Base-by-base conservation (phyloP, 1,140 invertebrate species). In the Plutomurus gul region DNA sequence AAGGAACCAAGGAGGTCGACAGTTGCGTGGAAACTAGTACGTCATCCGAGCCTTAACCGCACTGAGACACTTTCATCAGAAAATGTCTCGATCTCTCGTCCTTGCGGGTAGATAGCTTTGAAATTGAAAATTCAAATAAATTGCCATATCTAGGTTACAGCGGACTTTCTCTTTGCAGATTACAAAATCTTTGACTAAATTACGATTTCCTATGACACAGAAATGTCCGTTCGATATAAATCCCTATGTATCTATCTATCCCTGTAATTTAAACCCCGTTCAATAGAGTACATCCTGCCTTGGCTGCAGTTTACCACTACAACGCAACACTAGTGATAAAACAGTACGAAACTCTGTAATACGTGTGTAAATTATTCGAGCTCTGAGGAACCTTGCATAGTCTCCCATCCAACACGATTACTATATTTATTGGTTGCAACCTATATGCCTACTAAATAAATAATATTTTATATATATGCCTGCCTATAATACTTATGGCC, bases 41-140 rank as follows among this genome's bases (percentile, higher is more conserved):
- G 20, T 47, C 43, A 47, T 16, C 5, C 11, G n/a, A 47, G 43
- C n/a, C 20, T 47, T 13, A 47, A 16, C n/a, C 43, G 20, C 43
- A 47, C 20, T 18, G 47, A 51, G 47, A 51, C 25, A 65, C 11
- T 33, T 33, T 65, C 27, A 65, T 18, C 27, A 65, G 27, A 65
- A 65, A 65, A 33, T 65, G 27, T 33, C 27, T 65, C 27, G 16
- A 65, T 51, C 25, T 51, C 47, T 51, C 47, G n/a, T 51, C 20
- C 20, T 51, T 22, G 47, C 6, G 25, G 18, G 10, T 25, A 51
- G 47, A 51, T 51, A 51, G 47, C 47, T 51, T 65, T 65, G 27
- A 65, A 65, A 33, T 65, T 65, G 13, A 65, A 65, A 65, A 65
- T 65, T 65, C 56, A 65, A 65, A 65, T 65, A 65, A 65, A 65